Evolutionary conservation across 2,888 invertebrate species (phyloP), one percentile per base, ranked within the genome.

Genomic region (Lithophane semibrunnea): DNA sequence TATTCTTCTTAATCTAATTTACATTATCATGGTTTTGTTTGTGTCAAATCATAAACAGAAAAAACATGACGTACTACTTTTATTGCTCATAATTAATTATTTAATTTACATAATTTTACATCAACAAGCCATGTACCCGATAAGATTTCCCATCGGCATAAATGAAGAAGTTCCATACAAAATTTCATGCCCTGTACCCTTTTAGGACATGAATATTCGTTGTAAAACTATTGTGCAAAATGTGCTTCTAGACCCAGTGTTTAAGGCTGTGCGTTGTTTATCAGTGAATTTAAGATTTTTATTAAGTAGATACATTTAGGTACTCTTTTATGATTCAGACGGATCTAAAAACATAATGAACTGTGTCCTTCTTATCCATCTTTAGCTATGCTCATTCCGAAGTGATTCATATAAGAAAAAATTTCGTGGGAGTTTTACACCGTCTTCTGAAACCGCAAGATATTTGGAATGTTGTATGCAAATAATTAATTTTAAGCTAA

Each of bases 371-470:
- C 49, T 58, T 64, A 80, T 82, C 69, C 79, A 65, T 73, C 77
- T 81, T 76, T 73, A 75, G 77, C 64, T 65, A 77, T 77, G 65
- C 56, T 56, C 64, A 74, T 24, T 60, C 21, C 16, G 21, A 47
- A 73, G n/a, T 88, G 88, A 87, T 69, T 88, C 88, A 86, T 65
- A 76, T 77, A 24, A 54, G 68, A 81, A 74, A 68, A 72, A 75
- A 81, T 63, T 44, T 66, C 73, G 82, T 88, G 88, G 83, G 87
- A 86, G 80, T 71, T 75, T 79, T 75, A 80, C 75, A 71, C 37
- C 68, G 61, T 75, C 75, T 75, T 73, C 65, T 16, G 72, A 80
- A 88, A 87, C 86, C 86, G 79, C 81, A 79, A 83, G 70, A 80
- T 75, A 49, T 71, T 81, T 76, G 75, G 73, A 77, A 80, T 76